Base-by-base conservation (phyloP, 2,113 vertebrate species). In the Aramus guarauna region DNA sequence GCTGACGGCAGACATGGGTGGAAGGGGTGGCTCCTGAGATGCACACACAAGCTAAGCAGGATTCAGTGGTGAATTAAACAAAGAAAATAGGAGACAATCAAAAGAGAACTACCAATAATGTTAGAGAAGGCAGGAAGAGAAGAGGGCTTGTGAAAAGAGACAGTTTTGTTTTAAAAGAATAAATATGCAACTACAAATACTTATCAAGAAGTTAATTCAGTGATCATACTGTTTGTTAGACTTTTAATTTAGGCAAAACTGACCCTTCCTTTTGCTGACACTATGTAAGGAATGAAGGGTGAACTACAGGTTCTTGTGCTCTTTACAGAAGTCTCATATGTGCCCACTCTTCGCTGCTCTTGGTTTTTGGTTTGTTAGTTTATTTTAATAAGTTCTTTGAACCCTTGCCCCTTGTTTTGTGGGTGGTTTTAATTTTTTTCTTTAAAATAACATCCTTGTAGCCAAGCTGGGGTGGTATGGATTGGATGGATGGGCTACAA, bases 321-420 rank as follows among this genome's bases (percentile, higher is more conserved):
- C 48, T 67, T 53, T 63, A 11, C n/a, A 55, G 15, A 39, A 34
- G 41, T 50, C 11, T 78, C 3, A 0, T 17, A 36, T 2, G 0
- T 34, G 37, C 39, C 43, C 37, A 20, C 5, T 60, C 68, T 63
- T 59, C 8, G 4, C 58, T 90, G 50, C 23, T 78, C 37, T 88
- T 73, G 53, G 23, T 3, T 83, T 76, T 58, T 63, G 19, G 12
- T 55, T 78, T 88, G 22, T 74, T 52, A 74, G 15, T 67, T 72
- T 87, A 24, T 34, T 80, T 76, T 45, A 80, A 36, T 67, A 72
- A 58, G 15, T 22, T 23, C 32, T 84, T 76, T 45, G 15, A 45
- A 58, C 9, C 11, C 36, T 39, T 60, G 27, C 21, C 20, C 11
- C 11, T 67, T 52, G 26, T 71, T n/a, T 66, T 80, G 22, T 67